These are phyloP conservation scores for Brachionus koreanus DNA, from an alignment of 1,140 invertebrate species.

Conservation along the genomic window DNA sequence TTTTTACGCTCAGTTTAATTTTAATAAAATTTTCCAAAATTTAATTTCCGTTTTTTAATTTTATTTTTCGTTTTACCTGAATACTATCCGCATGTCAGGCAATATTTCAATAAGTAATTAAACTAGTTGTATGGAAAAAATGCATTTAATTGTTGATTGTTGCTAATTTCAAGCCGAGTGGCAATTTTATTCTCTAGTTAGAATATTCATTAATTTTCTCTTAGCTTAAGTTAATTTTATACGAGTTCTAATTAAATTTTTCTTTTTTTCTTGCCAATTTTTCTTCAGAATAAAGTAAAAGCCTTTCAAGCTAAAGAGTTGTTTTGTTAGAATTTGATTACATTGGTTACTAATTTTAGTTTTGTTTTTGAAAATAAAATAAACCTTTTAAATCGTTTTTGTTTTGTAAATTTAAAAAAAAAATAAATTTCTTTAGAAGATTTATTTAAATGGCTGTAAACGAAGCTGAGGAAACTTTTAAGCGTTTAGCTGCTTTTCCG, in stretches of 20 bases:
- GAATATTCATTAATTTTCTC: background rate
- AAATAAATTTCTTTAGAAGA: background rate
- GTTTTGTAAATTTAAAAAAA: slow-evolving; percentile 17
- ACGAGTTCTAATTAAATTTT: slow-evolving; percentile 22
- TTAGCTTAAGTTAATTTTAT: background rate
- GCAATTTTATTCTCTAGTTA: background rate
- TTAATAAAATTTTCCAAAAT: slow-evolving; percentile 6
- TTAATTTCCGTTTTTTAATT: background rate
- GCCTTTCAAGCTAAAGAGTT: background rate
- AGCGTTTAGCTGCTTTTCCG: slow-evolving; percentile 89
- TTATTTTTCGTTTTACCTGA: background rate
- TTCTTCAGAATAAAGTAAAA: slow-evolving; percentile 8
- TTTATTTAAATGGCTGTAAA: slow-evolving; percentile 52
- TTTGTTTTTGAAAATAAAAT: background rate
- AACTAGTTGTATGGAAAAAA: background rate
- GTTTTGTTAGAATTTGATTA: slow-evolving; percentile 5
- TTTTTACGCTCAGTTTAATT: background rate
- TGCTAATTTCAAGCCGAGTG: background rate
- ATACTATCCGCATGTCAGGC: background rate
- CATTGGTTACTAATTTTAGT: slow-evolving; percentile 24
- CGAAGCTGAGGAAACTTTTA: slow-evolving; percentile 96
- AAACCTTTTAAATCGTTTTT: background rate
- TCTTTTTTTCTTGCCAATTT: background rate
- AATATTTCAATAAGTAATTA: background rate
- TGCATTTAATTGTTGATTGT: background rate